Conservation (phyloP, 2,797 vertebrate genomes). For the Sebastes matsubarae region DNA sequence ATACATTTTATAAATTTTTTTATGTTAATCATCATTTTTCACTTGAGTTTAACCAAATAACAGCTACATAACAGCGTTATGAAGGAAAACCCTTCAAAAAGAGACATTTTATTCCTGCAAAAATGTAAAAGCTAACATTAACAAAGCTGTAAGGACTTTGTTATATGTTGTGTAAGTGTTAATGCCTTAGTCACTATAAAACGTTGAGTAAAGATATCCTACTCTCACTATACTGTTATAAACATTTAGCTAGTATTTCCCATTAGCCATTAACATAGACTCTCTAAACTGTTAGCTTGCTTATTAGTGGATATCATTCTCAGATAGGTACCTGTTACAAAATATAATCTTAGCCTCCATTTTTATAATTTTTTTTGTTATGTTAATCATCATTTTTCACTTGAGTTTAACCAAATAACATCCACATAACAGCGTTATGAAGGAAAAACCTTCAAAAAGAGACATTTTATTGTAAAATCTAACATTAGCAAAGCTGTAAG, state of each 20-base stretch:
- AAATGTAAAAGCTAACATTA: too few species aligned
- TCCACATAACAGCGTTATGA: neutral
- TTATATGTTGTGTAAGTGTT: too few species aligned
- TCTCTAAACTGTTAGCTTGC: neutral
- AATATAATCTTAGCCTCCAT: too few species aligned
- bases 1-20: too few species aligned
- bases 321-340: too few species aligned
- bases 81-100: too few species aligned
- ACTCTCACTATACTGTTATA: neutral
- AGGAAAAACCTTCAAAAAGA: neutral
- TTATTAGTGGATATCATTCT: neutral
- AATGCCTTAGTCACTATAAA: too few species aligned
- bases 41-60: neutral
- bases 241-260: neutral
- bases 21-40: neutral
- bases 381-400: neutral
- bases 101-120: too few species aligned
- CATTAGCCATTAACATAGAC: neutral
- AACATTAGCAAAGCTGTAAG: neutral
- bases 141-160: too few species aligned
- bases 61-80: neutral
- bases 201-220: fast-evolving
- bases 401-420: neutral
- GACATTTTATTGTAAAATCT: neutral
- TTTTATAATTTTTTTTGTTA: too few species aligned